Conservation (phyloP, 2,113 vertebrate species). For the Gadus chalcogrammus region DNA sequence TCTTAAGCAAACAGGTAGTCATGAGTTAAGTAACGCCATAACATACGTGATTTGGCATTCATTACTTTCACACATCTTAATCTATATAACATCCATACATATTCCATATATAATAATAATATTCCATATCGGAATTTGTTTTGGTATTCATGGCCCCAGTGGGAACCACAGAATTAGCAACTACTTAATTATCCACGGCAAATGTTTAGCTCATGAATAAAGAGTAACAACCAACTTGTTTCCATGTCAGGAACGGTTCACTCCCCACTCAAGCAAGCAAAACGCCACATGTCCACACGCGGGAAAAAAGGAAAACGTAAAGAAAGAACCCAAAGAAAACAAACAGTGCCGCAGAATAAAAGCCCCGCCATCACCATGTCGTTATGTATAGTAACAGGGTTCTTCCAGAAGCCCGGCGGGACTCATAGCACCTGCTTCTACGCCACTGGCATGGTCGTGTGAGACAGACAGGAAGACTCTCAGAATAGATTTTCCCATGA, state of each 20-base stretch:
- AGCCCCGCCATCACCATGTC: not conserved
- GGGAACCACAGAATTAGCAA: too few species aligned
- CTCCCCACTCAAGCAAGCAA: not conserved
- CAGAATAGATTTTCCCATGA: conserved; percentile 81
- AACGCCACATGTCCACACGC: not conserved
- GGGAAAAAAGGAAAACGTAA: not conserved
- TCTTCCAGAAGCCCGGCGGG: conserved; percentile 39
- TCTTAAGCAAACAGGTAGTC: too few species aligned
- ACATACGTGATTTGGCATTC: too few species aligned
- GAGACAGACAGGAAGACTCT: conserved; percentile 60
- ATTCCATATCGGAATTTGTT: too few species aligned
- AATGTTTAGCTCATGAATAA: too few species aligned
- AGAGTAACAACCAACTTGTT: too few species aligned
- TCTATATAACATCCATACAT: too few species aligned
- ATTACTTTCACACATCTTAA: too few species aligned
- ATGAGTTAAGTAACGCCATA: too few species aligned
- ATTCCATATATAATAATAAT: too few species aligned
- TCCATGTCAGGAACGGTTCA: not conserved
- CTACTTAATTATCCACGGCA: too few species aligned
- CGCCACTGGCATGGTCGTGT: conserved; percentile 61
- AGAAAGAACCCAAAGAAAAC: not conserved
- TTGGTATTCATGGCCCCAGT: too few species aligned
- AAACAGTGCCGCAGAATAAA: conserved; percentile 19
- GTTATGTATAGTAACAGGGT: conserved; percentile 27
- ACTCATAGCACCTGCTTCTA: conserved; percentile 71